Evolutionary conservation across 2,797 vertebrate species (phyloP).

Genomic region (Sparidentex hasta): DNA sequence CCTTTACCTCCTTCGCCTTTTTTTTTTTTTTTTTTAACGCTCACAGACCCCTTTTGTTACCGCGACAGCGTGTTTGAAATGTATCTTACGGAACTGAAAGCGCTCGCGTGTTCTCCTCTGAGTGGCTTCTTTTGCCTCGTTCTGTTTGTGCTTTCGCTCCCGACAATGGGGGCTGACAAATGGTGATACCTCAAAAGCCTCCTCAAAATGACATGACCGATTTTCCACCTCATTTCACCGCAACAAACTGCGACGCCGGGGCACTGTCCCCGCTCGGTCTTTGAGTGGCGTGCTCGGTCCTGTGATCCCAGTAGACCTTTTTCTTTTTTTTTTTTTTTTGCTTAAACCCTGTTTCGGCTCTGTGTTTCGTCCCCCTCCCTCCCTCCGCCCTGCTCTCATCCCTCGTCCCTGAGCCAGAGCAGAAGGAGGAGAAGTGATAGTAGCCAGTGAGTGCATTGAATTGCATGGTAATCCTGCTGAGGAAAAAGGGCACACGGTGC

Average conservation of each 20-base stretch:
- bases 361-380: slow-evolving; percentile 15
- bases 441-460: slow-evolving; percentile 59
- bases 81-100: slow-evolving; percentile 54
- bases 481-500: slow-evolving; percentile 62
- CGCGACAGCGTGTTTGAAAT: slow-evolving; percentile 63
- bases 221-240: slow-evolving; percentile 59
- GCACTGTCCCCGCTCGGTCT: slow-evolving; percentile 31
- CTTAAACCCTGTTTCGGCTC: slow-evolving; percentile 52
- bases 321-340: no score
- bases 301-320: slow-evolving; percentile 50
- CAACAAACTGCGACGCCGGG: slow-evolving; percentile 43
- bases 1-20: slow-evolving; percentile 11
- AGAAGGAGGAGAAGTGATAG: slow-evolving; percentile 42
- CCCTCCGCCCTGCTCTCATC: slow-evolving; percentile 34
- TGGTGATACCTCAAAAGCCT: slow-evolving; percentile 59
- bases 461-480: slow-evolving; percentile 61
- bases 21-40: no score
- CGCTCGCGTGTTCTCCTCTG: slow-evolving; percentile 5
- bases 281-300: slow-evolving; percentile 27
- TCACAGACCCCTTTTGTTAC: slow-evolving; percentile 58
- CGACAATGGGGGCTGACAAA: slow-evolving; percentile 60
- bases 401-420: slow-evolving; percentile 3
- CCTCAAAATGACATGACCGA: slow-evolving; percentile 52
- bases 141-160: slow-evolving; percentile 48
- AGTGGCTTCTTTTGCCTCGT: slow-evolving; percentile 46